phyloP scores from a whole-genome alignment of 2,797 vertebrate species.

The Coreius guichenoti region DNA sequence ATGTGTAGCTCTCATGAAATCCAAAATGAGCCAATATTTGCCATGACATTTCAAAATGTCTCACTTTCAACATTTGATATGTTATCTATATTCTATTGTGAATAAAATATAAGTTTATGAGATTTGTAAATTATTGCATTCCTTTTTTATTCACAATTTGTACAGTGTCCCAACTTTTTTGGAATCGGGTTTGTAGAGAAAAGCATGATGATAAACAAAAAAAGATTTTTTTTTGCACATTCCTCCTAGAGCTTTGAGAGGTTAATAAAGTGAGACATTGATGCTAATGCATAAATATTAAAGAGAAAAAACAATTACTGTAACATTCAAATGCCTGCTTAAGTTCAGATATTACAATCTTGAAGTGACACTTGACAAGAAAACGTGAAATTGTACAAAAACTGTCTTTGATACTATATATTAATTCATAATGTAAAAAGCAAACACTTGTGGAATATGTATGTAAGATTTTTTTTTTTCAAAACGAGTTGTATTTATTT shows the following conservation, averaged over 20 bases:
- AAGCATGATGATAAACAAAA: not conserved
- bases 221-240: not conserved
- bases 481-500: not conserved
- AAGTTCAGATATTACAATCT: slow-evolving; percentile 29
- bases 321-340: slow-evolving; percentile 16
- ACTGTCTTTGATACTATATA: not conserved
- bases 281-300: not conserved
- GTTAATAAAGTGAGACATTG: not conserved
- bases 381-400: slow-evolving; percentile 27
- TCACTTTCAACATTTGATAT: too few relatives aligned
- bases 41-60: too few relatives aligned
- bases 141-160: too few relatives aligned
- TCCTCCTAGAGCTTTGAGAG: not conserved
- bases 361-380: slow-evolving; percentile 37
- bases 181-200: too few relatives aligned
- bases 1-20: too few relatives aligned
- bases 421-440: slow-evolving; percentile 3
- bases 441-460: slow-evolving; percentile 1
- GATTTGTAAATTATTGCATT: too few relatives aligned
- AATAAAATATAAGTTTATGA: too few relatives aligned
- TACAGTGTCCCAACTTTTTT: too few relatives aligned
- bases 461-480: not conserved
- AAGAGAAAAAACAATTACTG: not conserved
- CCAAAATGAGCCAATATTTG: too few relatives aligned
- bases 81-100: too few relatives aligned